These are phyloP conservation scores for Edolisoma coerulescens DNA, from an alignment of 2,113 vertebrate genomes.

Conservation along the genomic window DNA sequence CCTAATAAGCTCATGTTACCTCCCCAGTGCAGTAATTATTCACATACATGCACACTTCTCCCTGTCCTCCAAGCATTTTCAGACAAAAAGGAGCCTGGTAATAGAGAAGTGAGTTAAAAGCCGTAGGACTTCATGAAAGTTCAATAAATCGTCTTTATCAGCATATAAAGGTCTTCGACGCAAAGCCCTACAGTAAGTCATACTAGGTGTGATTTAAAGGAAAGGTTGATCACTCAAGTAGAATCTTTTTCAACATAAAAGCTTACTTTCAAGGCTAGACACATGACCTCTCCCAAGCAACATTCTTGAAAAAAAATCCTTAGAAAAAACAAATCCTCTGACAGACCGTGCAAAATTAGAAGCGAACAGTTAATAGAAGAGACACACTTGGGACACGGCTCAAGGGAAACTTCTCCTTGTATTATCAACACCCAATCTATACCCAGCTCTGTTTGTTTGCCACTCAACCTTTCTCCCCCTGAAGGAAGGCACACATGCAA, in stretches of 20 bases:
- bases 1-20: neutral
- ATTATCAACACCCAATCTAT: neutral
- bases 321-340: neutral
- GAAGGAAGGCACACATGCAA: neutral
- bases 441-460: neutral
- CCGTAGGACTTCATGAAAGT: neutral
- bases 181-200: neutral
- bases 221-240: neutral
- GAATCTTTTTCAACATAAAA: neutral
- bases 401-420: neutral
- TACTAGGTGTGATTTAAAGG: neutral
- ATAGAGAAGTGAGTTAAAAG: neutral
- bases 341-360: neutral
- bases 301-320: neutral
- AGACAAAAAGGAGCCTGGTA: neutral
- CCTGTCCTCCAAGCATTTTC: neutral
- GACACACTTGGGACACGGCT: neutral
- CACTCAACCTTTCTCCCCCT: neutral
- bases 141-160: neutral
- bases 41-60: too few relatives aligned
- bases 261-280: neutral
- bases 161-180: neutral
- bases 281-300: neutral
- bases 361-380: neutral
- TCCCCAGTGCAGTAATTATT: neutral